phyloP scores from a whole-genome alignment of 1,140 invertebrate species.

The Caerostris darwini region DNA sequence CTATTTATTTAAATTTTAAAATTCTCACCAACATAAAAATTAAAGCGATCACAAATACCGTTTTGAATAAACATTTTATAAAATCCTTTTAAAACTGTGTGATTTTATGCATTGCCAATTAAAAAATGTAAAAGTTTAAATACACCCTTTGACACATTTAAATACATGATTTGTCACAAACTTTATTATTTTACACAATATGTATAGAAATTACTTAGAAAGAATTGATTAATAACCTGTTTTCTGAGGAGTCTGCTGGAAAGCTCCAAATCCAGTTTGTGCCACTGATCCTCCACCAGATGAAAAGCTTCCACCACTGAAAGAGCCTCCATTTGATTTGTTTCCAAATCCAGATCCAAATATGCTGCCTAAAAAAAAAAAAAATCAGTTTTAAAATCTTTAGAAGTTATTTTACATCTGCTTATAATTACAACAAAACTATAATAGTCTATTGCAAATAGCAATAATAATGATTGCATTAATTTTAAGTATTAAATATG shows the following conservation, averaged over 20 bases:
- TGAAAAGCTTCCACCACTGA: slow-evolving; percentile 72
- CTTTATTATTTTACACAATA: neutral
- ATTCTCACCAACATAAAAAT: no score
- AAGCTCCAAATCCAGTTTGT: slow-evolving; percentile 77
- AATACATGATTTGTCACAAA: neutral
- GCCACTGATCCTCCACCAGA: slow-evolving; percentile 73
- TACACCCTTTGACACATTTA: no score
- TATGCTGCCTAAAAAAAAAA: slow-evolving; percentile 64
- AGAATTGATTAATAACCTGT: slow-evolving; percentile 26
- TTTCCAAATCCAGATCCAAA: slow-evolving; percentile 74
- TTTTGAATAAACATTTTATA: no score
- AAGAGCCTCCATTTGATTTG: slow-evolving; percentile 48
- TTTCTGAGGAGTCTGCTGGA: slow-evolving; percentile 75
- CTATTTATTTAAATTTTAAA: no score
- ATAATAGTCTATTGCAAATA: no score
- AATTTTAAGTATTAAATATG: no score
- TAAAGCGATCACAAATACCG: no score
- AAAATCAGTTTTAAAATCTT: neutral
- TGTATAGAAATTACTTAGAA: no score
- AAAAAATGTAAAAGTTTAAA: neutral
- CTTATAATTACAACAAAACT: no score
- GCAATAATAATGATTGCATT: no score
- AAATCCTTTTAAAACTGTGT: neutral
- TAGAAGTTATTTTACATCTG: neutral
- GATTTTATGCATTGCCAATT: neutral